Conservation (phyloP, 2,797 vertebrate genomes). For the Platyrinchus mystaceus region DNA sequence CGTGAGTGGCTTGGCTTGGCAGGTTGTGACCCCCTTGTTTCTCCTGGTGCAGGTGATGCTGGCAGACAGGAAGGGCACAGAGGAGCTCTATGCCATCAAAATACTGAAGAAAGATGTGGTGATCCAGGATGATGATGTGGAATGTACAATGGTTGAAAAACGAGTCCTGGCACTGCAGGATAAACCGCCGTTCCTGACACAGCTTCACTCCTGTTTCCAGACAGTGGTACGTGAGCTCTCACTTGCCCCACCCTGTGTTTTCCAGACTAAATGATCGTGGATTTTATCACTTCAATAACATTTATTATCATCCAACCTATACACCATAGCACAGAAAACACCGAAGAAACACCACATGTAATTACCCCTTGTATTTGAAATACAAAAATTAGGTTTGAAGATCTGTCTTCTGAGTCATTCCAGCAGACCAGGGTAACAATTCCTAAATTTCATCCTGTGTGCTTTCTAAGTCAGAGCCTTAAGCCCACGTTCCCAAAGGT, state of each 20-base stretch:
- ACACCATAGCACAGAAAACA: background rate
- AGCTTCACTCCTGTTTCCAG: slow-evolving; percentile 98
- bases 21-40: background rate
- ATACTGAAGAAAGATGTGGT: slow-evolving; percentile 98
- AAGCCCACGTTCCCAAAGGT: background rate
- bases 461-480: background rate
- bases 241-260: background rate
- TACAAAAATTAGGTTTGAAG: background rate
- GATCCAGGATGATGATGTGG: slow-evolving; percentile 97
- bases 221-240: slow-evolving; percentile 84
- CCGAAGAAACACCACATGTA: background rate
- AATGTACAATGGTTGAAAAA: slow-evolving; percentile 99
- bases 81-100: slow-evolving; percentile 95
- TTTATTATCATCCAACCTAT: background rate
- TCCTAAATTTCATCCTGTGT: background rate
- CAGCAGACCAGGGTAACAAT: background rate
- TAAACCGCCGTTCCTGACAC: slow-evolving; percentile 93
- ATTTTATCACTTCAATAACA: background rate
- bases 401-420: background rate
- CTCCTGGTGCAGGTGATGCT: slow-evolving; percentile 88
- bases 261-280: rapidly evolving
- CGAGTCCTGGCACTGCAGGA: slow-evolving; percentile 90
- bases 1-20: background rate
- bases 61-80: slow-evolving; percentile 91
- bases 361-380: background rate